phyloP scores from a whole-genome alignment of 2,113 vertebrate species.

The Dryoscopus gambensis region DNA sequence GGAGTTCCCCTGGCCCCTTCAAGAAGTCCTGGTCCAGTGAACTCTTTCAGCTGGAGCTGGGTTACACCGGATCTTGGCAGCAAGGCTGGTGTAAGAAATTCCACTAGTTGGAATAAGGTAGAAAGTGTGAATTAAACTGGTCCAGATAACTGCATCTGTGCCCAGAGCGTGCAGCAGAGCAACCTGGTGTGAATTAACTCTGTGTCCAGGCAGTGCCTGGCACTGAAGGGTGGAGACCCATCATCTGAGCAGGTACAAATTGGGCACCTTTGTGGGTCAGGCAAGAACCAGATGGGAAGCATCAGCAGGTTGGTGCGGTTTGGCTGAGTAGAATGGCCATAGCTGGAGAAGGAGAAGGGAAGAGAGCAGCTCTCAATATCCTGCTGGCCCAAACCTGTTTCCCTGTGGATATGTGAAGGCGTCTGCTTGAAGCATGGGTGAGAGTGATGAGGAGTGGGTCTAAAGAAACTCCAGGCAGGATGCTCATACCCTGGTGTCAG shows the following conservation, averaged over 20 bases:
- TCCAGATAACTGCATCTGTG: neutral
- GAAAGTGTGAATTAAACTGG: neutral
- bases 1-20: neutral
- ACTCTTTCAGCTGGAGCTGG: neutral
- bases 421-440: neutral
- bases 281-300: neutral
- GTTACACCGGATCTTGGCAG: fast-evolving
- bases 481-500: neutral
- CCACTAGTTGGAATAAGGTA: neutral
- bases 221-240: fast-evolving
- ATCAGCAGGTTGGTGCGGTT: neutral
- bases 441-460: neutral
- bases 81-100: neutral
- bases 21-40: neutral
- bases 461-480: neutral
- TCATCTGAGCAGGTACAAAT: neutral
- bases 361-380: neutral
- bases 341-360: neutral
- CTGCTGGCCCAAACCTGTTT: neutral
- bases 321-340: neutral
- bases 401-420: neutral
- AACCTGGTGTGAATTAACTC: neutral
- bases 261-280: neutral
- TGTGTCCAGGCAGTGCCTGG: neutral
- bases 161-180: neutral